Conservation (phyloP, 1,140 invertebrate species). For the Diachasmimorpha longicaudata region DNA sequence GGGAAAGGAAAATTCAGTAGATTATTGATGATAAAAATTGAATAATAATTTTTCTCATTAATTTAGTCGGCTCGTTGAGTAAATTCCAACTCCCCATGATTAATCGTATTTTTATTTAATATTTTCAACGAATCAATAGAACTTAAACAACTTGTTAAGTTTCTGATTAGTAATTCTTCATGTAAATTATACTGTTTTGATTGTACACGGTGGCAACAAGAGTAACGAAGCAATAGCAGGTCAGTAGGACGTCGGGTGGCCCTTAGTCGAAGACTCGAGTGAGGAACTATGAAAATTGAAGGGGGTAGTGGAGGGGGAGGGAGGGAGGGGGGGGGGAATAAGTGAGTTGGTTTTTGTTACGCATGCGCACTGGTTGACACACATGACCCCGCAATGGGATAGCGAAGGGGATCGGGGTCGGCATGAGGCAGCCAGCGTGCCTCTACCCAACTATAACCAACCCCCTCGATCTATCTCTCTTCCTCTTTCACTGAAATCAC, state of each 20-base stretch:
- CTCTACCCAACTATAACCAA: conserved; percentile 11
- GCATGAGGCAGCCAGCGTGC: conserved; percentile 18
- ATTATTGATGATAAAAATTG: no score
- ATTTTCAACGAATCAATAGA: no score
- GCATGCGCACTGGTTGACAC: neutral
- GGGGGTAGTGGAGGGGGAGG: no score
- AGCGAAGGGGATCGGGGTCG: conserved; percentile 20
- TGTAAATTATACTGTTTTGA: conserved; percentile 16
- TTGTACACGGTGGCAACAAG: conserved; percentile 24
- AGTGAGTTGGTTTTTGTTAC: neutral
- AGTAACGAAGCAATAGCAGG: conserved; percentile 28
- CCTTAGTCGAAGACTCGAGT: neutral
- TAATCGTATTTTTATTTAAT: no score
- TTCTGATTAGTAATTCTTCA: no score
- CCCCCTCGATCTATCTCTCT: neutral
- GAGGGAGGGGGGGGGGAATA: neutral
- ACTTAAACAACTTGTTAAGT: no score
- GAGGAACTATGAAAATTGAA: neutral
- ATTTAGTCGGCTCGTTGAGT: no score
- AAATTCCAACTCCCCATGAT: no score
- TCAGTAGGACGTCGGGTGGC: conserved; percentile 20
- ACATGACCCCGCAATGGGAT: conserved; percentile 22
- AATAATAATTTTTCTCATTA: no score
- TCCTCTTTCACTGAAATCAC: neutral
- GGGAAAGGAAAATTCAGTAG: no score